Conservation (phyloP, 1,140 invertebrate genomes). For the Wasmannia auropunctata region DNA sequence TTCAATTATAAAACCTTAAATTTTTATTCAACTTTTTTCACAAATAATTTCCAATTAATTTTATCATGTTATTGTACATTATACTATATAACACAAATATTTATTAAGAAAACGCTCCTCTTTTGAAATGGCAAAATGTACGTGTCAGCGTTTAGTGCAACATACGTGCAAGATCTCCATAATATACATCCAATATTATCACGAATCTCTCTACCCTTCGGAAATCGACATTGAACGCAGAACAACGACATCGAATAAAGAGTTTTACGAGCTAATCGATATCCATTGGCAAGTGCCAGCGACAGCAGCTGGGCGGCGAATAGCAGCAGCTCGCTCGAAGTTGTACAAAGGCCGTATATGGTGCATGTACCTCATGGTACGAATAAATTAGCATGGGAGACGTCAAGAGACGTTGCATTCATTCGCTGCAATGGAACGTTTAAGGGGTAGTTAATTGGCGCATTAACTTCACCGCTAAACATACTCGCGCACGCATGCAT, state of each 20-base stretch:
- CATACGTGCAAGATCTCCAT: background rate
- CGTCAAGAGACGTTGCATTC: slow-evolving; percentile 53
- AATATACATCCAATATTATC: background rate
- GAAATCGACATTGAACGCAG: background rate
- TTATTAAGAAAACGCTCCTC: background rate
- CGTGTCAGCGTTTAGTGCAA: background rate
- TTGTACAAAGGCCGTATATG: slow-evolving; percentile 40
- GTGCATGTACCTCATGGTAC: slow-evolving; percentile 41
- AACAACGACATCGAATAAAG: slow-evolving; percentile 18
- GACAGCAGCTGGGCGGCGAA: slow-evolving; percentile 5
- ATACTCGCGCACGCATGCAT: background rate
- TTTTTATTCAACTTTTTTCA: background rate
- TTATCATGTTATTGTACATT: background rate
- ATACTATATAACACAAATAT: background rate
- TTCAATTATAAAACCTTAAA: background rate
- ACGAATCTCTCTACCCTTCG: background rate
- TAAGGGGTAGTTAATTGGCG: slow-evolving; percentile 71
- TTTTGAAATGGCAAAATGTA: background rate
- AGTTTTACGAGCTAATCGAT: slow-evolving; percentile 24
- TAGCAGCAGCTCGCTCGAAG: slow-evolving; percentile 38
- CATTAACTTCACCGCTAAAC: slow-evolving; percentile 56
- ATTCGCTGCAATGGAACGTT: slow-evolving; percentile 62
- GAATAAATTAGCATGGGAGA: slow-evolving; percentile 67
- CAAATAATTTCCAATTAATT: background rate
- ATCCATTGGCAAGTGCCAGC: slow-evolving; percentile 22